Base-by-base conservation (phyloP, 1,140 invertebrate genomes). In the Cotesia vestalis region DNA sequence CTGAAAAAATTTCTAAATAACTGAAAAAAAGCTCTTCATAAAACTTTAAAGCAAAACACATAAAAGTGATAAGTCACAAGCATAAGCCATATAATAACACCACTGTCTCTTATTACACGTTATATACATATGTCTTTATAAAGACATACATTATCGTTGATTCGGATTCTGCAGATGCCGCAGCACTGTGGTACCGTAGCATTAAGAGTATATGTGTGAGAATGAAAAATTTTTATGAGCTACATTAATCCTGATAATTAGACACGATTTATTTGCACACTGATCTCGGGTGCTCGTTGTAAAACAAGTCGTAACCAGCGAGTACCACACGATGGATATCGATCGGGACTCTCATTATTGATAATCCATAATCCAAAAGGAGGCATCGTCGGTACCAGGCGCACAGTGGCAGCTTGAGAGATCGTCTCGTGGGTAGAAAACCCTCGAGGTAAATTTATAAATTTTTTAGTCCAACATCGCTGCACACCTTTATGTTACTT, bases 341-440 rank as follows among this genome's bases (percentile, higher is more conserved):
- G 75, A 78, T 78, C 75, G 77, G 35, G 66, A 61, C 78, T 78
- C 80, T 84, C 81, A 84, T 85, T 84, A 85, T 85, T 85, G 83
- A 85, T 85, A 85, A 85, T 85, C 83, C 82, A 82, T 85, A 85
- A 82, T 83, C 80, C 78, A 75, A 82, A 84, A 85, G 82, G 84
- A 84, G 76, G 1, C 27, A 27, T 27, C 77, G 51, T 66, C 77
- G 74, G 73, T 68, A 51, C 73, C 70, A 68, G 73, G 66, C 70
- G 73, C 75, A 80, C 81, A 73, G 80, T 81, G 83, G 81, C 83
- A 84, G 80, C 74, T 80, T 84, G 81, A 83, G 78, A 76, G 78
- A 85, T 84, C 69, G 69, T 75, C 59, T 52, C 68, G 46, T 67
- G 69, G 69, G 66, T 63, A 46, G n/a, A 67, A 35, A 46, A 53